Percentiles rank a stretch among this genome's conserved stretches.
phyloP scores from a whole-genome alignment of 2,888 invertebrate species.

The Diloba caeruleocephala region DNA sequence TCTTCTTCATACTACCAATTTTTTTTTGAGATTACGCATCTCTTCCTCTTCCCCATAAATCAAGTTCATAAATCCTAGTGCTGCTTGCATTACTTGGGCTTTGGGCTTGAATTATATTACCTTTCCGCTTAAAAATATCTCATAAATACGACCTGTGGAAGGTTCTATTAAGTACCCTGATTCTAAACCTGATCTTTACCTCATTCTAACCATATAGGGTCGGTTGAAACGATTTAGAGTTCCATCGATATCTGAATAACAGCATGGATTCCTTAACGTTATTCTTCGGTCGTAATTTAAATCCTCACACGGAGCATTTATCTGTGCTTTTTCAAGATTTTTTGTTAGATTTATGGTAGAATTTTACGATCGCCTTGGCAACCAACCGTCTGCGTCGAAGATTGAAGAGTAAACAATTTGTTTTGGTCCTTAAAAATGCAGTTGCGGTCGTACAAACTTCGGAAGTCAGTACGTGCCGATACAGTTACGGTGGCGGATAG shows the following conservation, averaged over 20 bases:
- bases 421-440: conserved; percentile 63
- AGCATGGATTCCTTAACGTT: conserved; percentile 24
- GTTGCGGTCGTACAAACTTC: conserved; percentile 49
- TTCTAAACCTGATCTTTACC: no score
- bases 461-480: conserved; percentile 35
- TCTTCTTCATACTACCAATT: no score
- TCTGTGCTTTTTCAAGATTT: conserved; percentile 46
- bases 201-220: no score
- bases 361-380: conserved; percentile 54
- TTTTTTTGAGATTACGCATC: no score
- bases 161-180: no score
- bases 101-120: no score
- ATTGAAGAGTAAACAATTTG: conserved; percentile 61
- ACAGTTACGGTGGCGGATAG: conserved; percentile 46
- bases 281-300: conserved; percentile 33
- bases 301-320: conserved; percentile 41
- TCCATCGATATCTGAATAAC: conserved; percentile 25
- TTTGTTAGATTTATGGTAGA: conserved; percentile 53
- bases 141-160: no score
- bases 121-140: no score
- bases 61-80: no score
- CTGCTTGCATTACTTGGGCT: no score
- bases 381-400: conserved; percentile 35
- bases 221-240: conserved; percentile 9
- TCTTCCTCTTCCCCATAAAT: no score